Evolutionary conservation across 2,797 vertebrate species (phyloP), one percentile per base, ranked within the genome.

Genomic region (Sebastiscus tertius): DNA sequence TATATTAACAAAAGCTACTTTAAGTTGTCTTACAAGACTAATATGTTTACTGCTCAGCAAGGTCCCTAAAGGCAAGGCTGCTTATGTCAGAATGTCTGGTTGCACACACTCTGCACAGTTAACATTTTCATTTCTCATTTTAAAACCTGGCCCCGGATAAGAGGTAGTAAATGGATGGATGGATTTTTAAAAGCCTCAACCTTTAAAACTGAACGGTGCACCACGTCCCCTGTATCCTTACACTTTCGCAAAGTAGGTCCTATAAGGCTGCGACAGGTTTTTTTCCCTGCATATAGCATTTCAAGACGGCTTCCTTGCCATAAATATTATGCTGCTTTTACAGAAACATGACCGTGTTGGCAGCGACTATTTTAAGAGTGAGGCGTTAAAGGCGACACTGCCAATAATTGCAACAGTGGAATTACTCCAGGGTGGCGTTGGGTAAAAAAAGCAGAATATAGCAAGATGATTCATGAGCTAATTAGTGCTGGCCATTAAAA

Each of bases 41-140:
- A 89, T 85, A 73, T 87, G 81, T 91, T 90, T 90, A 89, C 79
- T 42, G 55, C 77, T 85, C 63, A 72, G 83, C 68, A 27, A 77
- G 67, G 83, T 72, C 80, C 74, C 85, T 55, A 26, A 74, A 83
- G 72, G 64, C 65, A 52, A 55, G 65, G 27, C 77, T 75, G 81
- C 72, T 82, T 80, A 70, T 84, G 81, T 86, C 83, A 83, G 54
- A 82, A 67, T 62, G 46, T 79, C 6, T 42, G 80, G 75, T 29
- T 65, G 69, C 80, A 71, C 62, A 79, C 75, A 75, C 33, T 74
- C 59, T 75, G 70, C 72, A 46, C 70, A 72, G 59, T 62, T 66
- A 77, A 76, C 62, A 58, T 70, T 82, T 83, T 65, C 64, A 64
- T 59, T 56, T 42, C 74, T 65, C 62, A 36, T 54, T 65, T 72